phyloP scores from a whole-genome alignment of 2,113 vertebrate species.

The Forbesichthys papilliferus region DNA sequence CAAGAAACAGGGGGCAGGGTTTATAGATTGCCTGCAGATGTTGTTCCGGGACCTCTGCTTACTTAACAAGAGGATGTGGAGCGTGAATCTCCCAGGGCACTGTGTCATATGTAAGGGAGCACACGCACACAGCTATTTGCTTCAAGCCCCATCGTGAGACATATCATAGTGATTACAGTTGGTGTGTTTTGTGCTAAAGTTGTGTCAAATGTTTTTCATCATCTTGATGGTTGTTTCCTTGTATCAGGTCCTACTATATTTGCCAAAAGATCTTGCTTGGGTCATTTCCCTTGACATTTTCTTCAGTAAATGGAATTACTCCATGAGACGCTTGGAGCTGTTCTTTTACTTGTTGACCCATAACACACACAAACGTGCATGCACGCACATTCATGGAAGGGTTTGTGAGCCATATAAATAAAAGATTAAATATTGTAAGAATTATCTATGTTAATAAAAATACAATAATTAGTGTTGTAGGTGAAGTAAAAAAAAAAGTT shows the following conservation, averaged over 20 bases:
- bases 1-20: constrained; percentile 30
- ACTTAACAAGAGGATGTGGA: constrained; percentile 63
- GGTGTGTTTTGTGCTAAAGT: neutral
- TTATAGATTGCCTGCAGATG: constrained; percentile 70
- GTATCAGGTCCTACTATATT: neutral
- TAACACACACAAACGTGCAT: no score
- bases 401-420: no score
- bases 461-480: no score
- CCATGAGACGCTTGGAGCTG: no score
- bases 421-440: no score
- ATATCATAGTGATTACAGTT: neutral
- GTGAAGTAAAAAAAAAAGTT: no score
- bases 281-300: neutral
- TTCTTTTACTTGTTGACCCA: no score
- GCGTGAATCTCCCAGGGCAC: constrained; percentile 64
- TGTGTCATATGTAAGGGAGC: constrained; percentile 49
- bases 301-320: neutral
- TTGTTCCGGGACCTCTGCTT: constrained; percentile 58
- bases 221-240: neutral
- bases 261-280: neutral
- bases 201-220: neutral
- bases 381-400: no score
- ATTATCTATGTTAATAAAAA: no score
- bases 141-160: constrained; percentile 32
- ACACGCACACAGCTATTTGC: constrained; percentile 25